Base-by-base conservation (phyloP, 2,113 vertebrate genomes). In the Emberiza fucata region DNA sequence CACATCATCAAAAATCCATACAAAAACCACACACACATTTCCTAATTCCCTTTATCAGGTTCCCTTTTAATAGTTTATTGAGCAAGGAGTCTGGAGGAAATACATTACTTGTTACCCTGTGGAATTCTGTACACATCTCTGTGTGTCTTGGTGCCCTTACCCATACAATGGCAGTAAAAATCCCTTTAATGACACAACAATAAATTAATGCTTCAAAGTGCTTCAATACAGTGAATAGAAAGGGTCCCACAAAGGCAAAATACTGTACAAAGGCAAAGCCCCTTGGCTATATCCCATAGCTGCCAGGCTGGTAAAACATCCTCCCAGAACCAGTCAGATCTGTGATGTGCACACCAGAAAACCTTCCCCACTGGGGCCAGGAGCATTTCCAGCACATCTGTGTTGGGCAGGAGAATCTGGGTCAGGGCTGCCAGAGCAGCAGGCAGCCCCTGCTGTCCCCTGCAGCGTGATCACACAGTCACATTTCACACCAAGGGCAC, bases 401-500 rank as follows among this genome's bases (percentile, higher is more conserved):
- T 85, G 73, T n/a, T 4, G 12, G 51, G 73, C 81, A 87, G 57
- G 53, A 51, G 50, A 61, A 95, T 79, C 57, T 94, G 89, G 91
- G 91, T 85, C 96, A 76, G 0, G 6, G 83, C 8, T 94, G 80
- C 31, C 37, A 40, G 51, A 87, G 81, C 89, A 72, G 94, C 65
- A 86, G 75, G 88, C 86, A 85, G 83, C 1, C 28, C 50, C 28
- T 53, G 8, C 61, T 39, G 40, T 54, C 47, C 47, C 89, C 86
- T n/a, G 82, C 75, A 66, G 88, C 3, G 12, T 8, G 22, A 84
- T 24, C 69, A 12, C 75, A 39, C 0, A 8, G 27, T 84, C 91
- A 64, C 86, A 69, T 85, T 64, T 75, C 94, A 57, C 12, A 45
- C 0, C 65, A 95, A 95, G 95, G 95, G 81, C 91, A 95, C 28